Evolutionary conservation across 2,888 invertebrate genomes (phyloP).

Genomic region (Lasioglossum leucozonium): DNA sequence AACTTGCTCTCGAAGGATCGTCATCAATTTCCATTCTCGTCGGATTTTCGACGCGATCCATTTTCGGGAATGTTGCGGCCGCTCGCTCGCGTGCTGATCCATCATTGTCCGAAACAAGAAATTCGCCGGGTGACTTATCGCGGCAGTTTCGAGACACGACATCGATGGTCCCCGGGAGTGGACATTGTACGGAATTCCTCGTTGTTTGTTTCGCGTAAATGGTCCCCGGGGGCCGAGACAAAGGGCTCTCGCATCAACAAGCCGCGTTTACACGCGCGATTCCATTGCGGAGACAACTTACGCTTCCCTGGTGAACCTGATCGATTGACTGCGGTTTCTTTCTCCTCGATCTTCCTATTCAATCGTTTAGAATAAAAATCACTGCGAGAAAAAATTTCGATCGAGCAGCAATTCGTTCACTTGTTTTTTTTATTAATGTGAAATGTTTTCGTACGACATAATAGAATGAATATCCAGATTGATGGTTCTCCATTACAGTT

Average conservation of each 20-base stretch:
- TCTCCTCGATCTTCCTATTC: too few relatives aligned
- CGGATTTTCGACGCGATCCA: constrained; percentile 21
- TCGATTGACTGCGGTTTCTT: constrained; percentile 17
- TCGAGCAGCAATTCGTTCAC: too few relatives aligned
- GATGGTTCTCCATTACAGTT: too few relatives aligned
- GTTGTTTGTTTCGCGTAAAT: constrained; percentile 55
- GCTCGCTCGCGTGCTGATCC: constrained; percentile 21
- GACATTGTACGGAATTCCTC: constrained; percentile 43
- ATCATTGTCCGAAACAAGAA: constrained; percentile 45
- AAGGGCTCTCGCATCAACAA: constrained; percentile 52
- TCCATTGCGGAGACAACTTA: constrained; percentile 13
- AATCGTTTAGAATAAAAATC: neutral
- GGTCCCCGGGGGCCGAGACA: constrained; percentile 41
- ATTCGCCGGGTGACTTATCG: constrained; percentile 43
- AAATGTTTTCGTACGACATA: too few relatives aligned
- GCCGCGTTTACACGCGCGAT: constrained; percentile 39
- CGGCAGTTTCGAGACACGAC: constrained; percentile 46
- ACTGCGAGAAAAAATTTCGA: neutral
- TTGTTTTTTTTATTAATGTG: too few relatives aligned
- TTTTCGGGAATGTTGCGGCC: neutral
- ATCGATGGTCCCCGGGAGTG: constrained; percentile 46
- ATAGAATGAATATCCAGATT: too few relatives aligned
- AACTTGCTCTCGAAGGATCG: neutral
- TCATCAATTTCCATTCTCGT: constrained; percentile 28
- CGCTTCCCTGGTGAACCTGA: neutral